These are phyloP conservation scores for Poecilia latipinna DNA, from an alignment of 2,113 vertebrate genomes.

Conservation along the genomic window DNA sequence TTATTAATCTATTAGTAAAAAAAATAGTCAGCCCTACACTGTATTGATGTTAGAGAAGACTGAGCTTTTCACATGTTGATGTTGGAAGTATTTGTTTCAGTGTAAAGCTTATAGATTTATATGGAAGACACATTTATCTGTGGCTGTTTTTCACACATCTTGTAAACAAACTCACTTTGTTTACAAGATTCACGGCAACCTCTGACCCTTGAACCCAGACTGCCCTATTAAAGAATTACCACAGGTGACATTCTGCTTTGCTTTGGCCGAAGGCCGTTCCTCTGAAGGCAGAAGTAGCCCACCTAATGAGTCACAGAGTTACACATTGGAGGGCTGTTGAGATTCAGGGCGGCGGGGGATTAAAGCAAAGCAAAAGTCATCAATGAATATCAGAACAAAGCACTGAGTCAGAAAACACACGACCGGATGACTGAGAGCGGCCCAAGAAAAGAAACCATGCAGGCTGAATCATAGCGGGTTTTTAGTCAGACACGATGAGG, in stretches of 20 bases:
- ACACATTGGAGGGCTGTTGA: background rate
- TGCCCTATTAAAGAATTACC: constrained; percentile 59
- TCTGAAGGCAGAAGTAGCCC: constrained; percentile 46
- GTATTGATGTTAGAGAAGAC: no score
- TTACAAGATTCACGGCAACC: constrained; percentile 18
- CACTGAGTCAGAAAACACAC: constrained; percentile 6
- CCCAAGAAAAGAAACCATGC: background rate
- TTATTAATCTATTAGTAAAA: no score
- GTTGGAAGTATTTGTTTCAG: no score
- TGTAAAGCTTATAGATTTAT: no score
- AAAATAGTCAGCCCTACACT: no score
- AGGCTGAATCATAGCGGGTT: constrained; percentile 24
- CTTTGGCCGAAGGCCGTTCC: constrained; percentile 68
- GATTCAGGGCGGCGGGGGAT: background rate
- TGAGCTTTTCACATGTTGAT: no score
- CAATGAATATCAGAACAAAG: constrained; percentile 21
- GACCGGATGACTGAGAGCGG: constrained; percentile 8
- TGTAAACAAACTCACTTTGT: constrained; percentile 14
- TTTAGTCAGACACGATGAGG: constrained; percentile 33
- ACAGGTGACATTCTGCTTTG: constrained; percentile 57
- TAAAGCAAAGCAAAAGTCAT: background rate
- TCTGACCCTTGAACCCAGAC: constrained; percentile 59
- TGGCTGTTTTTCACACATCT: no score
- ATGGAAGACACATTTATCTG: no score
- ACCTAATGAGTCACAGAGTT: constrained; percentile 60